Base-by-base conservation (phyloP, 2,888 invertebrate genomes). In the Nineta flava region DNA sequence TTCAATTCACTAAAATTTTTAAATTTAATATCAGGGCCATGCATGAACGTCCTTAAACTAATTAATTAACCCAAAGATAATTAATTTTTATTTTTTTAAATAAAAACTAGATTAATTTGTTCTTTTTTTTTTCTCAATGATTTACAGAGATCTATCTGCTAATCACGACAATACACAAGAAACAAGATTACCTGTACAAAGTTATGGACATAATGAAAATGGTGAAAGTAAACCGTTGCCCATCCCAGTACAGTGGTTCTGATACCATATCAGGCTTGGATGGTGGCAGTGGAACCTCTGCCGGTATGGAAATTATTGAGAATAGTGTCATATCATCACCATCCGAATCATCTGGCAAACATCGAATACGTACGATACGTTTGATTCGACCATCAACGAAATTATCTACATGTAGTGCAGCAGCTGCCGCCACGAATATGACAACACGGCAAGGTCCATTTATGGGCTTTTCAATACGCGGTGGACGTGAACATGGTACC, bases 401-500 rank as follows among this genome's bases (percentile, higher is more conserved):
- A 26, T 7, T 26, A 5, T 26, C 26, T 2, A 26, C 26, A 5
- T 5, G 5, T 6, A 26, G 26, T 7, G 2, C 26, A 6, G 57
- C 46, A 26, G 53, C 53, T 12, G 58, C 57, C 5, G 69, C 67
- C 10, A 50, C 64, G 46, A 60, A 63, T 52, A 66, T 69, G 38
- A 66, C 71, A 4, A 67, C 68, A 2, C 71, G 75, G 1, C 75
- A 76, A 53, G 73, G 70, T 50, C 78, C 83, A 6, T 79, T 81
- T 16, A 83, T 84, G 59, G 90, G 90, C 1, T 90, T 91, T 66
- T 81, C 87, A 2, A 68, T 91, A 50, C 75, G 90, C 3, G 90
- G 91, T 26, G 94, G 95, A 13, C 76, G 82, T 55, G 95, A 95
- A 63, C 88, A 92, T 64, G 85, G 87, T 19, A 87, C 91, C 0